Conservation (phyloP, 2,888 invertebrate genomes). For the Hylaea fasciaria region DNA sequence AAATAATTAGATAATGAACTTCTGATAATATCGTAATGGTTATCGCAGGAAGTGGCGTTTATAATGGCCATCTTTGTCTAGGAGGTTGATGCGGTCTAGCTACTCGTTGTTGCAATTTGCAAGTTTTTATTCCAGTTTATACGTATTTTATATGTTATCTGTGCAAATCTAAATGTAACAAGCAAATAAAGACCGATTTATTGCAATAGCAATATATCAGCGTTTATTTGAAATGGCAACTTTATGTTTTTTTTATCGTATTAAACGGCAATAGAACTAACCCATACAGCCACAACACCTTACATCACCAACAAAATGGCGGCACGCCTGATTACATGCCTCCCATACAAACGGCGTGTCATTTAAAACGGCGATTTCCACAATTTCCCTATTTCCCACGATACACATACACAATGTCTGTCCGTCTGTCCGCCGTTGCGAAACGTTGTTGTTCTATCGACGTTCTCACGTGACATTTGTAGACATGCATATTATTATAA, state of each 20-base stretch:
- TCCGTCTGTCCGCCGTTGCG: slow-evolving; percentile 45
- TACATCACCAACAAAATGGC: slow-evolving; percentile 32
- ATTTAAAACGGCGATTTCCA: slow-evolving; percentile 48
- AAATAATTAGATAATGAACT: slow-evolving; percentile 43
- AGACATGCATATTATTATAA: slow-evolving; percentile 45
- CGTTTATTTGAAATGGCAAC: too few species aligned
- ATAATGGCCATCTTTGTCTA: slow-evolving; percentile 23
- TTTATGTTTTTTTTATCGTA: too few species aligned
- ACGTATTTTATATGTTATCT: slow-evolving; percentile 11
- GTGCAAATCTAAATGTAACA: neutral
- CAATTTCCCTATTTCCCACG: slow-evolving; percentile 51
- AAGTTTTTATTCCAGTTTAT: slow-evolving; percentile 10
- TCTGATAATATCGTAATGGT: slow-evolving; percentile 38
- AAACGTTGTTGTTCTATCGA: slow-evolving; percentile 46
- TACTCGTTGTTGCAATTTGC: slow-evolving; percentile 16
- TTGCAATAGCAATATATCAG: too few species aligned
- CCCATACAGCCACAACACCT: slow-evolving; percentile 18
- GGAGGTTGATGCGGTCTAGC: slow-evolving; percentile 20
- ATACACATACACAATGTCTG: slow-evolving; percentile 43
- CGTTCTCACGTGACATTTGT: slow-evolving; percentile 47
- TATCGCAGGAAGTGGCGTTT: slow-evolving; percentile 21
- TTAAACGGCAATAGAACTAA: neutral
- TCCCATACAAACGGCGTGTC: slow-evolving; percentile 46
- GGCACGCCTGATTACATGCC: slow-evolving; percentile 44
- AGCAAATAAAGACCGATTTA: neutral